These are phyloP conservation scores for Dolichotis patagonum DNA, from an alignment of 2,113 vertebrate genomes.

Conservation along the genomic window DNA sequence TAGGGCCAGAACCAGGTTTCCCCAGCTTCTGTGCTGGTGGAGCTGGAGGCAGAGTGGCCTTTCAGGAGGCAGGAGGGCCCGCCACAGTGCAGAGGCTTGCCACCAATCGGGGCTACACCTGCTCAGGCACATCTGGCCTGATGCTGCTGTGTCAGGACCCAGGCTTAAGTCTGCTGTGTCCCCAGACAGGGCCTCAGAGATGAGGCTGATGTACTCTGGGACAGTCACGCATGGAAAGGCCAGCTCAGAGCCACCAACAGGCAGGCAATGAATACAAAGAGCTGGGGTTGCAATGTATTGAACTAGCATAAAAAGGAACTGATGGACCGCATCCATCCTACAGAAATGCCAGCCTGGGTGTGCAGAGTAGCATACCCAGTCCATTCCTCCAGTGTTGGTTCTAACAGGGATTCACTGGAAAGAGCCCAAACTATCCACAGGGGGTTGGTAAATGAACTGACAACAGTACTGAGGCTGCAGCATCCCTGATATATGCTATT, in stretches of 20 bases:
- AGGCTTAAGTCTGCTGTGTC: neutral
- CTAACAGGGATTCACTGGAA: neutral
- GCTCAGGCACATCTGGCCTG: neutral
- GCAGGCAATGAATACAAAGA: constrained; percentile 31
- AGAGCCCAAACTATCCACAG: neutral
- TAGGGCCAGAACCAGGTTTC: neutral
- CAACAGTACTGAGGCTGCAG: neutral
- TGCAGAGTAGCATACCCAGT: neutral
- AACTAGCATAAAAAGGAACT: constrained; percentile 9
- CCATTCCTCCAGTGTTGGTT: fast-evolving
- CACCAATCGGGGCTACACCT: neutral
- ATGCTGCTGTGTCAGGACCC: neutral
- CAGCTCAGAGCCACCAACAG: neutral
- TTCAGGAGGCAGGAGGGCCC: neutral
- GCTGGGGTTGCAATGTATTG: neutral
- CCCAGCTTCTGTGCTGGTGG: neutral
- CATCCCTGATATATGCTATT: neutral
- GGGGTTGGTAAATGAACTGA: neutral
- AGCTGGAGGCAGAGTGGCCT: neutral
- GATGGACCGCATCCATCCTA: fast-evolving
- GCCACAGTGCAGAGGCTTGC: neutral
- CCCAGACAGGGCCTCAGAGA: neutral
- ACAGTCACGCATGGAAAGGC: neutral
- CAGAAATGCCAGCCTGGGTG: neutral
- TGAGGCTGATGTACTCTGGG: neutral